These are phyloP conservation scores for Phania funesta DNA, from an alignment of 2,888 invertebrate species.

Conservation along the genomic window DNA sequence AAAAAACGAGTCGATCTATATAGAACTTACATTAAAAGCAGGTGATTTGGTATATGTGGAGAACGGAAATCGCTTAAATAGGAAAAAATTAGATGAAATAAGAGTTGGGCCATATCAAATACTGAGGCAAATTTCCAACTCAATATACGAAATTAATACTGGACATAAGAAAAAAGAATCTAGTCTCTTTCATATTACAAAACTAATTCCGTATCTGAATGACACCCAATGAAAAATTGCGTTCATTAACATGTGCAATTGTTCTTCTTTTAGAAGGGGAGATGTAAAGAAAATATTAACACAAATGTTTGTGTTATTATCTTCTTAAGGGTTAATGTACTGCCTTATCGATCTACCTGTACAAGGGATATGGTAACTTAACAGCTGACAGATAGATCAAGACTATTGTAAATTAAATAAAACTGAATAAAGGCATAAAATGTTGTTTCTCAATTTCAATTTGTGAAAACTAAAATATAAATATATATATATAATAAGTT, in stretches of 20 bases:
- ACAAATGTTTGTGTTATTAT: not conserved
- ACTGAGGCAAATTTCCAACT: conserved; percentile 49
- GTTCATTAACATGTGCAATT: not conserved
- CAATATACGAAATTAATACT: conserved; percentile 50
- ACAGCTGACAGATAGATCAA: not conserved
- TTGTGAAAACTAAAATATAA: too few species aligned
- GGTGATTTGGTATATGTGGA: conserved; percentile 58
- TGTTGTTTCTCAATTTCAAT: too few species aligned
- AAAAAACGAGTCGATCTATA: conserved; percentile 52
- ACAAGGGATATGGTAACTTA: not conserved
- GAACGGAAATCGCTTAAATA: conserved; percentile 62
- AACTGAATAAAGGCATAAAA: too few species aligned
- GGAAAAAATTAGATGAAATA: conserved; percentile 64
- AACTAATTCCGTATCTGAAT: not conserved
- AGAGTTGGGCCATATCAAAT: conserved; percentile 56
- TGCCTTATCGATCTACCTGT: not conserved
- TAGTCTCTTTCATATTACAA: conserved; percentile 4
- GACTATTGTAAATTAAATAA: too few species aligned
- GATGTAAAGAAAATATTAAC: conserved; percentile 5
- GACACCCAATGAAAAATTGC: not conserved
- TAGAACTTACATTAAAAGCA: conserved; percentile 38
- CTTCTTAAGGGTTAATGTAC: not conserved
- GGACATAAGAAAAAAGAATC: not conserved
- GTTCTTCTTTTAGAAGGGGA: not conserved
- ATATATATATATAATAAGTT: too few species aligned